A percentile compares a stretch with the other conserved stretches of the same genome.
These are phyloP conservation scores for Tenthredo scrophulariae DNA, from an alignment of 2,888 invertebrate species.

Conservation along the genomic window DNA sequence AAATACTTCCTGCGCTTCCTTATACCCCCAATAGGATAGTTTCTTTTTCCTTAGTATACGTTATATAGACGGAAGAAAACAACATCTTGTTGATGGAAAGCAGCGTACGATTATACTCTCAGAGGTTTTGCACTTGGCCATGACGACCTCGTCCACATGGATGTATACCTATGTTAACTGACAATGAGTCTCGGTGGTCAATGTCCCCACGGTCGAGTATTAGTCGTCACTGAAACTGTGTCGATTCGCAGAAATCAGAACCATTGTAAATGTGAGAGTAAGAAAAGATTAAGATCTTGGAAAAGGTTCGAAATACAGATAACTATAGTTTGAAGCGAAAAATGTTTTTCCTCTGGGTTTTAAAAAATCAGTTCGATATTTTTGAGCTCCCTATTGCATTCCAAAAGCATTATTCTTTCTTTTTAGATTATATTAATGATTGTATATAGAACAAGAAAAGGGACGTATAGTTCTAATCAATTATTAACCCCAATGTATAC, in stretches of 20 bases:
- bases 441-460: background rate
- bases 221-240: constrained; percentile 12
- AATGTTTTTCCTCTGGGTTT: background rate
- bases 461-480: background rate
- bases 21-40: background rate
- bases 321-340: background rate
- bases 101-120: background rate
- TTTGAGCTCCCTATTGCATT: no score
- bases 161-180: background rate
- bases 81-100: background rate
- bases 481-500: background rate
- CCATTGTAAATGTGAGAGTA: background rate
- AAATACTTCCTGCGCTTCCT: background rate
- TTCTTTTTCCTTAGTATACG: background rate
- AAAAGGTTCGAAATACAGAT: background rate
- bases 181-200: constrained; percentile 35
- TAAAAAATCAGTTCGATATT: no score
- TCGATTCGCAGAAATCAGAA: constrained; percentile 24
- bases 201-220: constrained; percentile 20
- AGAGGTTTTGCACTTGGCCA: background rate
- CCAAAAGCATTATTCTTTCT: background rate
- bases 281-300: background rate
- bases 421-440: background rate
- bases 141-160: constrained; percentile 5
- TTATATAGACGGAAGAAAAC: background rate